Evolutionary conservation across 2,888 invertebrate genomes (phyloP).

Genomic region (Apodemia mormo): DNA sequence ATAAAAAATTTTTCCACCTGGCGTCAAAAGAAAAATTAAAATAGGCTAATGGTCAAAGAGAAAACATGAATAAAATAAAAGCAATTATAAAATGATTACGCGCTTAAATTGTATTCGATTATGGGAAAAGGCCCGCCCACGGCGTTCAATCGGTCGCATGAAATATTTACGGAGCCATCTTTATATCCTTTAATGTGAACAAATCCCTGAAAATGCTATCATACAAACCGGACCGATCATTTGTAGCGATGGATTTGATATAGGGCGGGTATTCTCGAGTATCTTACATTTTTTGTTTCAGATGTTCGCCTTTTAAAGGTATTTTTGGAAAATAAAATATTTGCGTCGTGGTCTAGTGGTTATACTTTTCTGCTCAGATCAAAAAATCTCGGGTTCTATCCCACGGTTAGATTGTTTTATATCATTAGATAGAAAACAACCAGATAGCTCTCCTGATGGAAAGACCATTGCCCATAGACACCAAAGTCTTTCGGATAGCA

Average conservation of each 20-base stretch:
- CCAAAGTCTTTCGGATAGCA: no score
- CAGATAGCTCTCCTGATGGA: no score
- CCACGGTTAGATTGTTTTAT: no score
- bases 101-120: slow-evolving; percentile 7
- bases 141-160: slow-evolving; percentile 24
- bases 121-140: slow-evolving; percentile 1
- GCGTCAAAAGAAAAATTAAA: neutral
- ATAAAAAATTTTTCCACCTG: no score
- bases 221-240: slow-evolving; percentile 41
- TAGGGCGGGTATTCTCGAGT: neutral
- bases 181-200: slow-evolving; percentile 38
- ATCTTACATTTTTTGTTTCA: neutral
- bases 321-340: no score
- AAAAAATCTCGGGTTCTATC: no score
- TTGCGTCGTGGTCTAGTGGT: no score
- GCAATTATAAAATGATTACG: slow-evolving; percentile 8
- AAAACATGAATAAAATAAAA: slow-evolving; percentile 12
- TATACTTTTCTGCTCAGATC: no score
- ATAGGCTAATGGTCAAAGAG: neutral
- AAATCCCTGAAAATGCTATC: slow-evolving; percentile 38
- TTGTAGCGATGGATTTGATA: slow-evolving; percentile 33
- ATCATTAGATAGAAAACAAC: no score
- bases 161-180: slow-evolving; percentile 40
- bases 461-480: no score
- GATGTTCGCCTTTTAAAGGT: no score